phyloP scores from a whole-genome alignment of 2,113 vertebrate species.

The Aldabrachelys gigantea region DNA sequence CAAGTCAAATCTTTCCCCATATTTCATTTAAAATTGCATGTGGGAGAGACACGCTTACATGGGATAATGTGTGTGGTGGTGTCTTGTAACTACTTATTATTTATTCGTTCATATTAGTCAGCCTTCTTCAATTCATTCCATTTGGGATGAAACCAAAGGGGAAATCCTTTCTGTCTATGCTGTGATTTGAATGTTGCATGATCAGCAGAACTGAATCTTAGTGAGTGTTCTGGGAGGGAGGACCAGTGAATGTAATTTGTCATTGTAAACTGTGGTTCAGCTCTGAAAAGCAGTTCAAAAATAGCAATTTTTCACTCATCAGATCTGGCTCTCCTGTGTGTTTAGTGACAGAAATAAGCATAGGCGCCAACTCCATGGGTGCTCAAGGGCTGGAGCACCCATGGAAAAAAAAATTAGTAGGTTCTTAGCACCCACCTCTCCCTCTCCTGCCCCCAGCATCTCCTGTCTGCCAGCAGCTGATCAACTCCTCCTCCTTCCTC shows the following conservation, averaged over 20 bases:
- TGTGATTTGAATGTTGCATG: neutral
- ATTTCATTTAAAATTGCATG: neutral
- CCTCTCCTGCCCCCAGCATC: no score
- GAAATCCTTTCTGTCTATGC: neutral
- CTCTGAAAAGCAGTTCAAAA: neutral
- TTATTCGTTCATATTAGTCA: neutral
- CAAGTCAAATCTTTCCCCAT: accelerated
- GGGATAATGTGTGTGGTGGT: neutral
- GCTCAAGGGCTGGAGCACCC: no score
- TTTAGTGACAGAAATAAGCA: neutral
- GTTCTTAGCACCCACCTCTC: no score
- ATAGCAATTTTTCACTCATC: neutral
- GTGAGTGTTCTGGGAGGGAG: conserved; percentile 1
- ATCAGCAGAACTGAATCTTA: neutral
- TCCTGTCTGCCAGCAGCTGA: no score
- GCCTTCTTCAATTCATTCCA: neutral
- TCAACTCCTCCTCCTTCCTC: no score
- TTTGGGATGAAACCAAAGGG: neutral
- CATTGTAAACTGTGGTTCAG: conserved; percentile 6
- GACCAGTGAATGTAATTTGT: neutral
- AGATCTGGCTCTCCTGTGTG: neutral
- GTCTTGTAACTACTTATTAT: neutral
- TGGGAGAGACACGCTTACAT: neutral
- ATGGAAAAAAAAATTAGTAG: no score
- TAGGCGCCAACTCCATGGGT: no score